phyloP scores from a whole-genome alignment of 2,113 vertebrate genomes.

The Osmerus mordax region DNA sequence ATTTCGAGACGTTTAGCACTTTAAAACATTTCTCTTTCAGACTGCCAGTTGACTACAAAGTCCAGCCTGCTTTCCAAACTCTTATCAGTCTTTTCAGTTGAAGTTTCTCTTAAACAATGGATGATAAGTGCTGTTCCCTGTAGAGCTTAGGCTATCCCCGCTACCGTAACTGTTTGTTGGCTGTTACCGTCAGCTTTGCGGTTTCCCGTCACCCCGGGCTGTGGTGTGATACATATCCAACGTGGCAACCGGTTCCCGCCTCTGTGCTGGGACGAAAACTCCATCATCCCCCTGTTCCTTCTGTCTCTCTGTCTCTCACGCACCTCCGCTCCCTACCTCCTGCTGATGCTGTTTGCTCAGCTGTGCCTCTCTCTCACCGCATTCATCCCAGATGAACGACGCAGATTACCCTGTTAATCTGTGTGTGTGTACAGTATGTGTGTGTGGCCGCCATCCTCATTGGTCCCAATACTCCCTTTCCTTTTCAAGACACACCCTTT shows the following conservation, averaged over 20 bases:
- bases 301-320: constrained; percentile 4
- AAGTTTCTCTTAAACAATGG: neutral
- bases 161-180: neutral
- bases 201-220: constrained; percentile 40
- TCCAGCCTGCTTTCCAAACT: too few species aligned
- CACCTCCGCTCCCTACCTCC: constrained; percentile 48
- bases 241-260: constrained; percentile 58
- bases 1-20: too few species aligned
- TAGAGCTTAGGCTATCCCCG: neutral
- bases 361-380: constrained; percentile 60
- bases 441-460: constrained; percentile 35
- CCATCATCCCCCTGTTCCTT: constrained; percentile 42
- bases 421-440: constrained; percentile 15
- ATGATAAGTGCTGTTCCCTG: neutral
- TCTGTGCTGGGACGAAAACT: constrained; percentile 49
- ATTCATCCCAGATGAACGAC: constrained; percentile 68
- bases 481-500: constrained; percentile 52
- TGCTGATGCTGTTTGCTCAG: constrained; percentile 63
- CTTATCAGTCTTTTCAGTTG: neutral
- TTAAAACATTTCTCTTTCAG: too few species aligned
- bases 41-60: too few species aligned
- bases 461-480: constrained; percentile 43
- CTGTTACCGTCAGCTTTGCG: constrained; percentile 44
- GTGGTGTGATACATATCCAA: constrained; percentile 62
- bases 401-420: constrained; percentile 64